Conservation (phyloP, 2,113 vertebrate species). For the Rhinoderma darwinii region DNA sequence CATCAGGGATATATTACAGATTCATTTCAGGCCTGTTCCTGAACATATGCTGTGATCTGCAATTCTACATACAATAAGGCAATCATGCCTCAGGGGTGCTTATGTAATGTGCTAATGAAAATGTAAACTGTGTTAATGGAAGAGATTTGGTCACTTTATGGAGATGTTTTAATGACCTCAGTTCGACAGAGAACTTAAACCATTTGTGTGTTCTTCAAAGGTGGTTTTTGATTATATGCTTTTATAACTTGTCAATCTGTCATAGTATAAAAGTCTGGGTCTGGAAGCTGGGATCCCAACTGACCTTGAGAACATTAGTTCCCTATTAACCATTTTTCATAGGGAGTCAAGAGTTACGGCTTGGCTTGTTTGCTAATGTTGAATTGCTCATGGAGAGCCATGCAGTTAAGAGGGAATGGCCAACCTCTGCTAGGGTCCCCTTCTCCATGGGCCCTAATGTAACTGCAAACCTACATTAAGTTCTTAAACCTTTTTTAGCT, state of each 20-base stretch:
- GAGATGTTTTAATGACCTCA: constrained; percentile 20
- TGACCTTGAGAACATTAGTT: neutral
- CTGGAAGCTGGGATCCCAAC: neutral
- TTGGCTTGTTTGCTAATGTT: too few species aligned
- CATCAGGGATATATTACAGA: constrained; percentile 40
- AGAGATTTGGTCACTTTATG: constrained; percentile 8
- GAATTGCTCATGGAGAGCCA: too few species aligned
- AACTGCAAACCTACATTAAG: too few species aligned
- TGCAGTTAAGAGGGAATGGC: too few species aligned
- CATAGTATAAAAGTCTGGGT: neutral
- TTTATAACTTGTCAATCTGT: neutral
- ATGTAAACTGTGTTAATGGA: constrained; percentile 41
- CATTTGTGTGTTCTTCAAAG: neutral
- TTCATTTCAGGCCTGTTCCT: constrained; percentile 38
- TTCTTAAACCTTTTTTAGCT: too few species aligned
- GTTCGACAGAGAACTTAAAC: neutral
- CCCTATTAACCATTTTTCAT: neutral
- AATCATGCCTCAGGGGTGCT: neutral
- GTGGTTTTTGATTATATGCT: neutral
- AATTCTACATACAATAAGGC: constrained; percentile 46
- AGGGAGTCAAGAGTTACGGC: neutral
- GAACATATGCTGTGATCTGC: constrained; percentile 47
- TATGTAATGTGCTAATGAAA: constrained; percentile 49
- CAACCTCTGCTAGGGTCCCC: too few species aligned
- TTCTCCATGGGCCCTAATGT: too few species aligned